phyloP scores from a whole-genome alignment of 1,140 invertebrate species.

The Hermetia illucens region DNA sequence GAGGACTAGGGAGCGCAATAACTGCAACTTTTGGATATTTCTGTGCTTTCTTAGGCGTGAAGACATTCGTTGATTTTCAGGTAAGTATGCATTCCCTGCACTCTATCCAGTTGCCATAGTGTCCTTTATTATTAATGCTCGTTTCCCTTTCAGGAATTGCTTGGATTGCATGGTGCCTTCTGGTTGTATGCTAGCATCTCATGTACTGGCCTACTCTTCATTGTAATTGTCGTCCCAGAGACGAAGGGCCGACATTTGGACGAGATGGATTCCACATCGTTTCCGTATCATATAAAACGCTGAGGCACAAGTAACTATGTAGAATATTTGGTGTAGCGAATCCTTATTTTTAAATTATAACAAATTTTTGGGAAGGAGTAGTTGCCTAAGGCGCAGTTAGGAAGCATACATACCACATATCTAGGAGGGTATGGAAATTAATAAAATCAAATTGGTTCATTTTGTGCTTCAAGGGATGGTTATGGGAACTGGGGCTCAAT shows the following conservation, averaged over 20 bases:
- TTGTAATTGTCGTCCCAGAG: constrained; percentile 78
- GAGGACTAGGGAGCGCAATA: constrained; percentile 70
- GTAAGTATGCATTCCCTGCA: no score
- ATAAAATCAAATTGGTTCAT: no score
- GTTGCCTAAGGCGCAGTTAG: no score
- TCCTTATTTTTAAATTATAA: no score
- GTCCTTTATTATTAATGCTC: constrained; percentile 1
- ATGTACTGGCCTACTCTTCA: constrained; percentile 68
- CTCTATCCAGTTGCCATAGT: background rate
- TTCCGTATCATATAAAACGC: constrained; percentile 34
- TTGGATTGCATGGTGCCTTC: constrained; percentile 74
- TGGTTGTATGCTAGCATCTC: constrained; percentile 82
- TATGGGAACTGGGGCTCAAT: no score
- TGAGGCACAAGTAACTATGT: constrained; percentile 17
- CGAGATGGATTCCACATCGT: constrained; percentile 67
- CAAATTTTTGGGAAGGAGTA: no score
- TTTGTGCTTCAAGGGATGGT: no score
- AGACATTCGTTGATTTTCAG: constrained; percentile 69
- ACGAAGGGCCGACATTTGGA: constrained; percentile 80
- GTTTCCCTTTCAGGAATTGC: constrained; percentile 37
- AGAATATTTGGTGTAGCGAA: constrained; percentile 9
- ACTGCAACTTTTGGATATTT: constrained; percentile 78
- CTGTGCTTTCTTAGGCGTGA: constrained; percentile 81
- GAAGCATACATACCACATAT: no score
- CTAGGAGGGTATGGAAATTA: no score